A percentile compares a stretch with the other conserved stretches of the same genome.
These are phyloP conservation scores for Arothron firmamentum DNA, from an alignment of 2,113 vertebrate species.

Conservation along the genomic window DNA sequence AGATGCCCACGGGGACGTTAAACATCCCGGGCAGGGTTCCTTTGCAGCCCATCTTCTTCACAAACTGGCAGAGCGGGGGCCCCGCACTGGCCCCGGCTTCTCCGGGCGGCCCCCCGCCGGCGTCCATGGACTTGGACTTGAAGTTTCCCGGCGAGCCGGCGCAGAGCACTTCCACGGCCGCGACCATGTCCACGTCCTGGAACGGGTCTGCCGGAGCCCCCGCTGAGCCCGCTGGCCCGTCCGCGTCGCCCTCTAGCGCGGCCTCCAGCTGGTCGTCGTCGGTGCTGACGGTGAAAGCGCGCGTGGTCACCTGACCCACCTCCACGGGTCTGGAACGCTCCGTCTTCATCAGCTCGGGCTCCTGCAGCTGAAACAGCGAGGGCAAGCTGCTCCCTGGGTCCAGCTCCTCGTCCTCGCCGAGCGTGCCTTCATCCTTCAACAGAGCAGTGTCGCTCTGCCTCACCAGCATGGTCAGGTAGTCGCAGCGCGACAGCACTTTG, in stretches of 20 bases:
- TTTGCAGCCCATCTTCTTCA: slow-evolving; percentile 96
- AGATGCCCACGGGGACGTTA: slow-evolving; percentile 90
- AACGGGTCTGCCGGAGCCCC: slow-evolving; percentile 68
- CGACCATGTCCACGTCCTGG: slow-evolving; percentile 79
- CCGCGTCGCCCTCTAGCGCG: slow-evolving; percentile 34
- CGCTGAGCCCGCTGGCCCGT: slow-evolving; percentile 13
- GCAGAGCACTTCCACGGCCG: slow-evolving; percentile 68
- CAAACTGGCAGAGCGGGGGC: slow-evolving; percentile 85
- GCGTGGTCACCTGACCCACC: slow-evolving; percentile 84
- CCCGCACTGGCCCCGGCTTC: slow-evolving; percentile 43
- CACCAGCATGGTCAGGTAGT: slow-evolving; percentile 91
- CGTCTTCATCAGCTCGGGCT: slow-evolving; percentile 84
- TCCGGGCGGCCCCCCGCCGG: slow-evolving; percentile 56
- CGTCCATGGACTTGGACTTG: slow-evolving; percentile 81
- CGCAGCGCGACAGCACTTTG: slow-evolving; percentile 90
- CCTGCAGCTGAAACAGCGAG: slow-evolving; percentile 83
- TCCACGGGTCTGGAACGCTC: slow-evolving; percentile 82
- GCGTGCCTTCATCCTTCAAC: slow-evolving; percentile 78
- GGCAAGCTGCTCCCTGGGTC: slow-evolving; percentile 82
- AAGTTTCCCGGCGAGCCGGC: slow-evolving; percentile 70
- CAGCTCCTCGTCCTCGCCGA: slow-evolving; percentile 78
- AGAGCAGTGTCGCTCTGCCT: slow-evolving; percentile 89
- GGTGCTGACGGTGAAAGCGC: slow-evolving; percentile 80
- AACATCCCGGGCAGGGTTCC: slow-evolving; percentile 91
- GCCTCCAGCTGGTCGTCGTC: slow-evolving; percentile 81